Evolutionary conservation across 2,888 invertebrate genomes (phyloP).

Genomic region (Macaria notata): DNA sequence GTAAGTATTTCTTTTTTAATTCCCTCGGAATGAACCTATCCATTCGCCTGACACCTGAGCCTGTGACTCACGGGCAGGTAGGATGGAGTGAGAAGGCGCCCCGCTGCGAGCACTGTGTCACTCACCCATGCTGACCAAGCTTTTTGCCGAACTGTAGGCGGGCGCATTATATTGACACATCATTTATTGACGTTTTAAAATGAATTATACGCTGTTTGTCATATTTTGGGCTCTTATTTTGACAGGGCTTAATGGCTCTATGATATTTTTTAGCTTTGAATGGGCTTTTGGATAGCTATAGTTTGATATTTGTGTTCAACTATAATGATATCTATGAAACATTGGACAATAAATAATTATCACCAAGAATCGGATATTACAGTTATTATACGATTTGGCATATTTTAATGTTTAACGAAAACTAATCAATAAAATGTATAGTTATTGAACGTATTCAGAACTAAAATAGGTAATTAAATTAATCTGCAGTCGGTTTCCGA

Average conservation of each 20-base stretch:
- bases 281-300: too few relatives aligned
- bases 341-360: too few relatives aligned
- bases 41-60: constrained; percentile 29
- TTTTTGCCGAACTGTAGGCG: constrained; percentile 42
- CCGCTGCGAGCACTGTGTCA: constrained; percentile 66
- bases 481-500: too few relatives aligned
- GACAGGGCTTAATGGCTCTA: constrained; percentile 22
- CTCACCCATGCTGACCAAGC: constrained; percentile 51
- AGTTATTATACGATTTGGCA: too few relatives aligned
- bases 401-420: too few relatives aligned
- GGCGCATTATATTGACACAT: constrained; percentile 43
- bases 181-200: constrained; percentile 42
- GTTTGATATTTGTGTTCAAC: too few relatives aligned
- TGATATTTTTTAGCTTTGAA: not conserved
- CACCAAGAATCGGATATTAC: too few relatives aligned
- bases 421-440: too few relatives aligned
- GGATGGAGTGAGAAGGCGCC: constrained; percentile 60
- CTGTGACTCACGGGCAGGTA: constrained; percentile 49
- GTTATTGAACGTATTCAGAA: too few relatives aligned
- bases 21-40: constrained; percentile 39
- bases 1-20: not conserved
- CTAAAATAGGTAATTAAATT: too few relatives aligned
- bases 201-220: constrained; percentile 29
- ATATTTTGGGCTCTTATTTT: constrained; percentile 30
- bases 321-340: too few relatives aligned